Conservation (phyloP, 2,797 vertebrate genomes). For the Muscicapa striata region DNA sequence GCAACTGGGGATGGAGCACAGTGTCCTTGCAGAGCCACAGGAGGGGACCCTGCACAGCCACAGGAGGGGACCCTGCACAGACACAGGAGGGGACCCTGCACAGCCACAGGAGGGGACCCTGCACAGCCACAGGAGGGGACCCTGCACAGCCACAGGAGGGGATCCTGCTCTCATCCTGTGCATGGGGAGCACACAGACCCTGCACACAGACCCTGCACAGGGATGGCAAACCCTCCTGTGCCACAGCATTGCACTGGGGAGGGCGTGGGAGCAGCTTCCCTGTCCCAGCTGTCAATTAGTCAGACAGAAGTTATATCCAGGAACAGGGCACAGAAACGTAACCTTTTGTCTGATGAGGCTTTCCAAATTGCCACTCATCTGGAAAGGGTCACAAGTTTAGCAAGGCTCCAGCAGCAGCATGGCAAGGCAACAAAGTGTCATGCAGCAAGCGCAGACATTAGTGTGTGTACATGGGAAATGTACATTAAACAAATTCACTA, state of each 20-base stretch:
- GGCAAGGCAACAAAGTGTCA: slow-evolving; percentile 47
- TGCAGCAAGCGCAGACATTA: slow-evolving; percentile 26
- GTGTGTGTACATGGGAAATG: slow-evolving; percentile 34
- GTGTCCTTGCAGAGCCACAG: no score
- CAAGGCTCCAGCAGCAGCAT: background rate
- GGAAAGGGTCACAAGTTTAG: slow-evolving; percentile 52
- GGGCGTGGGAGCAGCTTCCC: background rate
- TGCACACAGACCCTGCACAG: no score
- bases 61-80: no score
- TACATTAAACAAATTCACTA: slow-evolving; percentile 53
- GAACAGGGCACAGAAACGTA: background rate
- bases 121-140: no score
- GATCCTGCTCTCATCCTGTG: no score
- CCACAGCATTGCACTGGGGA: background rate
- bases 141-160: no score
- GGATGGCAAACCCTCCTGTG: background rate
- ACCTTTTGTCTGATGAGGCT: slow-evolving; percentile 8
- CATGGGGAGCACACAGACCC: no score
- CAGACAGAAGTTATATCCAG: background rate
- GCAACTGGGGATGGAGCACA: no score
- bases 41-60: no score
- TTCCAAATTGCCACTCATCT: slow-evolving; percentile 50
- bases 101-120: no score
- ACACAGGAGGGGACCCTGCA: no score
- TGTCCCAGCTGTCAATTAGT: background rate